Conservation (phyloP, 2,113 vertebrate genomes). For the Stegostoma tigrinum region DNA sequence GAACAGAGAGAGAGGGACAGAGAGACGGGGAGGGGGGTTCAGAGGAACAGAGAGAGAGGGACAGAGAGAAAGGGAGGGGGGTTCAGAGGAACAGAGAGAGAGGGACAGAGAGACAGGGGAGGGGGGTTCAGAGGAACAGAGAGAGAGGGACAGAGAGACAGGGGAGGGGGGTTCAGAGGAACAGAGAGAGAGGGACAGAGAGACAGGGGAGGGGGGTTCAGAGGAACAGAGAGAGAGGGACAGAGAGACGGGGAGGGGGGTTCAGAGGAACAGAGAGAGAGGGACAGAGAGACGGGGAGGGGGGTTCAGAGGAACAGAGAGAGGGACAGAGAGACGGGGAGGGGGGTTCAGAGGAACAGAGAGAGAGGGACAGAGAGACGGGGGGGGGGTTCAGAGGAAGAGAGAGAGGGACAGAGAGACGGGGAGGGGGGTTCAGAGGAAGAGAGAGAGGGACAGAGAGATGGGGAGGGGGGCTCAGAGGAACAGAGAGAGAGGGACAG, state of each 20-base stretch:
- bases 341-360: too few species aligned
- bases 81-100: background rate
- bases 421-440: background rate
- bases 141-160: background rate
- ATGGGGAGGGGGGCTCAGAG: background rate
- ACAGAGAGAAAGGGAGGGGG: background rate
- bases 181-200: background rate
- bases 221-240: too few species aligned
- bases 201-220: too few species aligned
- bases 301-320: background rate
- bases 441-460: background rate
- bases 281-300: background rate
- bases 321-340: background rate
- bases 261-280: background rate
- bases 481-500: background rate
- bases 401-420: background rate
- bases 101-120: too few species aligned
- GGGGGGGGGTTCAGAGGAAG: too few species aligned
- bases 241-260: background rate
- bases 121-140: background rate
- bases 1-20: background rate
- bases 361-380: background rate
- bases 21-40: background rate
- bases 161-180: background rate
- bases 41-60: background rate